Conservation (phyloP, 1,140 invertebrate genomes). For the Leptopilina clavipes region DNA sequence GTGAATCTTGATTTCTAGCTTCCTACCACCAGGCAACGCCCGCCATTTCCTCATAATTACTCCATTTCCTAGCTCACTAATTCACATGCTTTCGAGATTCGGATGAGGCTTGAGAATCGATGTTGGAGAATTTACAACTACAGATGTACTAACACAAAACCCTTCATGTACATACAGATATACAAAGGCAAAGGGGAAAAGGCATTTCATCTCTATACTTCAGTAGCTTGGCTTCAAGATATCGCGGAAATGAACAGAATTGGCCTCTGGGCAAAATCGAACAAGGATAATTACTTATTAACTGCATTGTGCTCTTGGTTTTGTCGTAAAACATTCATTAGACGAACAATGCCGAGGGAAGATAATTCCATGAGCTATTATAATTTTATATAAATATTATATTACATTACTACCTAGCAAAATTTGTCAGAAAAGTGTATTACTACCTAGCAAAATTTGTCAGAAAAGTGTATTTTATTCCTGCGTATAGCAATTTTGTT, state of each 20-base stretch:
- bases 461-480: too few relatives aligned
- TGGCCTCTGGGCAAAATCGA: conserved; percentile 63
- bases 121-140: conserved; percentile 21
- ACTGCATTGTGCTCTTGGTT: conserved; percentile 53
- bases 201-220: conserved; percentile 27
- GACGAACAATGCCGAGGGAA: neutral
- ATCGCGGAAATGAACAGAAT: conserved; percentile 71
- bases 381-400: neutral
- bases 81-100: conserved; percentile 20
- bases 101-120: neutral
- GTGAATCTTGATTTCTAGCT: neutral
- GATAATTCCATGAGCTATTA: neutral
- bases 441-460: too few relatives aligned
- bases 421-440: too few relatives aligned
- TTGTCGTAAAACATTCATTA: conserved; percentile 10
- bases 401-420: too few relatives aligned
- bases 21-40: conserved; percentile 66
- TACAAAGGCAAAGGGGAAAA: neutral
- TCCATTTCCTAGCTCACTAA: conserved; percentile 63
- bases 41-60: conserved; percentile 73
- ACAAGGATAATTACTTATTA: conserved; percentile 70
- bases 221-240: conserved; percentile 60
- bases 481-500: too few relatives aligned
- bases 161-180: neutral
- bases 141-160: neutral